phyloP scores from a whole-genome alignment of 1,140 invertebrate genomes.

The Archivesica marissinica region DNA sequence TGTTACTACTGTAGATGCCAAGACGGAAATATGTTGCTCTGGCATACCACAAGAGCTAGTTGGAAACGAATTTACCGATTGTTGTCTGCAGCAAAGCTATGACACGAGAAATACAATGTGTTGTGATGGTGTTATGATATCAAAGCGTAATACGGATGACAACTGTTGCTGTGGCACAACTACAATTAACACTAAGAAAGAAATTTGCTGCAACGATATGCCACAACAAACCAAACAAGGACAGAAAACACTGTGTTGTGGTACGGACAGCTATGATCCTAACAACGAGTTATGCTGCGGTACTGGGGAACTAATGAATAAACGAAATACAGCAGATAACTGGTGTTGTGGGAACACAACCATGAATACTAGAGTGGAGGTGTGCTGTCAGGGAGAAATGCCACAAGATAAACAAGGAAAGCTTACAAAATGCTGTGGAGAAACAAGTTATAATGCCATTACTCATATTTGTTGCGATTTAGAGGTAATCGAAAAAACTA shows the following conservation, averaged over 20 bases:
- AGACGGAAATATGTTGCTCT: slow-evolving; percentile 22
- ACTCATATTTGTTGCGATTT: slow-evolving; percentile 26
- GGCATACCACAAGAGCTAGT: background rate
- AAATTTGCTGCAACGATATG: slow-evolving; percentile 20
- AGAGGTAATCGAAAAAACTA: slow-evolving; percentile 1
- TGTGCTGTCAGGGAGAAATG: slow-evolving; percentile 32
- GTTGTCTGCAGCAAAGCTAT: slow-evolving; percentile 42
- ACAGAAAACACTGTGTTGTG: slow-evolving; percentile 4
- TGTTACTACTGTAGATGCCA: background rate
- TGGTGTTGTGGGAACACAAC: slow-evolving; percentile 51
- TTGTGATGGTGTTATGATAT: slow-evolving; percentile 2
- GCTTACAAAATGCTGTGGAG: slow-evolving; percentile 31
- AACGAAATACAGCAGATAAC: slow-evolving; percentile 6
- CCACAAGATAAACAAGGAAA: slow-evolving; percentile 16
- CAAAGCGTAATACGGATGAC: slow-evolving; percentile 5
- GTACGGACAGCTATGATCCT: slow-evolving; percentile 10
- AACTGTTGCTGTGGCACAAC: slow-evolving; percentile 43
- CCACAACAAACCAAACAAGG: background rate
- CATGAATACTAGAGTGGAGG: slow-evolving; percentile 2
- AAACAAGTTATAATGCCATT: slow-evolving; percentile 12
- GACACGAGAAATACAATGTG: background rate
- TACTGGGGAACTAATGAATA: background rate
- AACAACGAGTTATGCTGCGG: slow-evolving; percentile 17
- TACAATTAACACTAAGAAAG: slow-evolving; percentile 38
- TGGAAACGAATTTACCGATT: background rate